Evolutionary conservation across 2,113 vertebrate genomes (phyloP), one percentile per base, ranked within the genome.

Genomic region (Puntigrus tetrazona): DNA sequence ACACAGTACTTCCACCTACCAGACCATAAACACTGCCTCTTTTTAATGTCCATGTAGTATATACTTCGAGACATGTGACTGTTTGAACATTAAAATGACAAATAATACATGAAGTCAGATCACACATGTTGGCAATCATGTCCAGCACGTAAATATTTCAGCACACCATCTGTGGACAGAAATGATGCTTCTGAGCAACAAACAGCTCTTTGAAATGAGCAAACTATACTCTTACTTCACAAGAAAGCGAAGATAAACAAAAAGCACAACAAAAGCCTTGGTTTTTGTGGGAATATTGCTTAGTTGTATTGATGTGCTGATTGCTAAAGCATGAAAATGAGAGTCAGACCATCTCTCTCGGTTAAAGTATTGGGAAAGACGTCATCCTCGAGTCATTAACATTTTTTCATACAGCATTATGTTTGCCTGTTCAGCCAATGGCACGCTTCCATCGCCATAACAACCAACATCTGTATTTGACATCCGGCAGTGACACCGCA

Each of bases 381-480:
- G 41, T 80, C 59, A 80, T 67, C 47, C 25, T 11, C 3, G 41
- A n/a, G 27, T 65, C n/a, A 65, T 45, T 80, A 59, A 59, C 8
- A 22, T 45, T 47, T 61, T 80, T 80, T 79, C 16, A 38, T 45
- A 16, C 20, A 14, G 27, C 38, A 47, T 80, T 45, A 80, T 65
- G 11, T 34, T 67, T n/a, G 61, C 63, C 29, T 80, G 80, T 83
- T 77, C 38, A 7, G 57, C 50, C 67, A 83, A 86, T 86, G 81
- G 80, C 84, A 18, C 9, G 4, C 74, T 55, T 61, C 72, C 81
- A 86, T 65, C 4, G n/a, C 84, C 77, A 88, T 88, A 88, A 88
- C 84, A 88, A 86, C 78, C 70, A 18, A 88, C 87, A 84, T 86
- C 87, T 88, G 87, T 86, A 73, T 86, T 84, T 81, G 75, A 70